Evolutionary conservation across 2,113 vertebrate genomes (phyloP), one percentile per base, ranked within the genome.

Genomic region (Penelope pileata): DNA sequence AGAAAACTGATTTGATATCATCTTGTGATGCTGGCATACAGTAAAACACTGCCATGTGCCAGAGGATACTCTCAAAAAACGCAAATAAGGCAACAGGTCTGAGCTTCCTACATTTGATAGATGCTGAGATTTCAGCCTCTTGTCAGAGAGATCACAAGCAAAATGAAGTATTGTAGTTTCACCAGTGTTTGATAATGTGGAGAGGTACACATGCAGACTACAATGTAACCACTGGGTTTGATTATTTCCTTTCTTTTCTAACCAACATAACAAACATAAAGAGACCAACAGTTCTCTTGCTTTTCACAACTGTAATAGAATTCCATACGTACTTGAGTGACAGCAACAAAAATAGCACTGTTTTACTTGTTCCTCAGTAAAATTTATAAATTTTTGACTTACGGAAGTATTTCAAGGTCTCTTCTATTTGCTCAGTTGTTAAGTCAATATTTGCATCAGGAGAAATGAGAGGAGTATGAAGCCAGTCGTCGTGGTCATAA

Each of bases 391-490:
- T 34, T 88, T 86, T 62, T 66, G 10, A 99, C 99, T 99, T 98
- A 99, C 99, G 98, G 96, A 99, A 99, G 93, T 99, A 99, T 91
- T 99, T 99, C 97, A 99, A 98, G 59, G 99, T 99, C 97, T 99
- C 99, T 96, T 99, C 99, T 60, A 99, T 99, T 97, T 99, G 99
- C 95, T 99, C 99, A 30, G 98, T 98, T 42, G 99, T 99, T 98
- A 99, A 98, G 96, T 99, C 98, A 30, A 99, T 96, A 97, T 97
- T 98, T 7, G 97, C 96, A 85, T 99, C 98, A 4, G 99, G 98
- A 59, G 98, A 98, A 95, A 99, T 97, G 95, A 99, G 98, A 17
- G 99, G 99, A 1, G 99, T 99, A 88, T 99, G 99, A 58, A 99
- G 98, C 99, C 99, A 99, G 97, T 99, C 99, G 98, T 99, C 99